Base-by-base conservation (phyloP, 2,797 vertebrate species). In the Chloroceryle amazona region DNA sequence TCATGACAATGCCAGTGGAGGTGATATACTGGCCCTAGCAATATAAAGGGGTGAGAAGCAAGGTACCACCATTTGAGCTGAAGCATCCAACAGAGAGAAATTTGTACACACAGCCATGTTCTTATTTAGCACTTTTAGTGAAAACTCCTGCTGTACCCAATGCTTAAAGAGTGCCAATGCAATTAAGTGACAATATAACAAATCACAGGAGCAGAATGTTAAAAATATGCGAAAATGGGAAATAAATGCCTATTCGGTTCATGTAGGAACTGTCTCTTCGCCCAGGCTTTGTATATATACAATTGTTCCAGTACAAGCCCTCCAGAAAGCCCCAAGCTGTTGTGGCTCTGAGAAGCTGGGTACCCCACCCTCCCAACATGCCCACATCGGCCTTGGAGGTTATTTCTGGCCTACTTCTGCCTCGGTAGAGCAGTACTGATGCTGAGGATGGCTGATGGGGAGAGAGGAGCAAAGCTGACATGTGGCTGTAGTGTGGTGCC, bases 331-430 rank as follows among this genome's bases (percentile, higher is more conserved):
- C 61, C 23, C 0, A 2, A 86, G 54, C 22, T 29, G 31, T 11
- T 2, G 0, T 0, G 4, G 25, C 55, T 91, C 22, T 37, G 52
- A 55, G 52, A 9, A 74, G 18, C 4, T 51, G 10, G 31, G 37
- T 67, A 14, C 13, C 13, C 29, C 2, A 5, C 23, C 6, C 16
- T 85, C 21, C 19, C 49, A 71, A 21, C 0, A 1, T 4, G 7
- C 22, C 63, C 41, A 52, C 0, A 0, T 37, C 88, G 76, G 54
- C 58, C 70, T 51, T 26, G 42, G 51, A 86, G 62, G n/a, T 44
- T 2, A 37, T 41, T 75, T 44, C 54, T 93, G 73, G 26, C 76
- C 73, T 68, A 5, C 33, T 90, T 81, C 47, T 93, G 58, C 58
- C 55, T 92, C 35, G 79, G 11, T 1, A 61, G 23, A 74, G 29